Base-by-base conservation (phyloP, 1,140 invertebrate genomes). In the Anastatus disparis region DNA sequence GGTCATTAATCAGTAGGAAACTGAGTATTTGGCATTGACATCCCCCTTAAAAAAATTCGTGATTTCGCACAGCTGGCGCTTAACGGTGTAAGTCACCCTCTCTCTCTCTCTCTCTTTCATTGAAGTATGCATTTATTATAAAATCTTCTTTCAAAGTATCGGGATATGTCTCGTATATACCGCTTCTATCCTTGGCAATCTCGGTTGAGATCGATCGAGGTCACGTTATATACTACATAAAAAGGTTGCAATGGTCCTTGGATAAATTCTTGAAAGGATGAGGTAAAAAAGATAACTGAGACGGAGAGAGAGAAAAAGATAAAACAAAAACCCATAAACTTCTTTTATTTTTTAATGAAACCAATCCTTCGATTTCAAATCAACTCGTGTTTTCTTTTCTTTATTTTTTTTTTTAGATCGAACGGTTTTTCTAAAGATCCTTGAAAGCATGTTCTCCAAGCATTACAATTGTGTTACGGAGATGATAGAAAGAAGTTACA, bases 221-320 rank as follows among this genome's bases (percentile, higher is more conserved):
- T n/a, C 31, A n/a, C 61, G 53, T 31, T 46, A 7, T 44, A 9
- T 12, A 29, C 3, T 59, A 17, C 38, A n/a, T n/a, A n/a, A 68
- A 53, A 44, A 69, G 46, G 17, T 44, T 31, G 6, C 67, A 35
- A 52, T 62, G 24, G 67, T 44, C 67, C 67, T 69, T 62, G 56
- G 46, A 20, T 26, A 38, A 61, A 53, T 53, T 31, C 38, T 22
- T 22, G 50, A 59, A 59, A 27, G 44, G 40, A 22, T 22, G 22
- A 58, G 52, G 50, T 20, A 24, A 48, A 20, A 24, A 31, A 20
- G 20, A 27, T 3, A 52, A 4, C 48, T 2, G 20, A 35, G 44
- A 48, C 17, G 10, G 38, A 35, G 20, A 50, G n/a, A 52, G 12
- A 20, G 35, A 8, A 15, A 46, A 20, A 46, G 44, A 46, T n/a